A percentile compares a stretch with the other conserved stretches of the same genome.
phyloP scores from a whole-genome alignment of 2,888 invertebrate species.

The Hermodice carunculata region DNA sequence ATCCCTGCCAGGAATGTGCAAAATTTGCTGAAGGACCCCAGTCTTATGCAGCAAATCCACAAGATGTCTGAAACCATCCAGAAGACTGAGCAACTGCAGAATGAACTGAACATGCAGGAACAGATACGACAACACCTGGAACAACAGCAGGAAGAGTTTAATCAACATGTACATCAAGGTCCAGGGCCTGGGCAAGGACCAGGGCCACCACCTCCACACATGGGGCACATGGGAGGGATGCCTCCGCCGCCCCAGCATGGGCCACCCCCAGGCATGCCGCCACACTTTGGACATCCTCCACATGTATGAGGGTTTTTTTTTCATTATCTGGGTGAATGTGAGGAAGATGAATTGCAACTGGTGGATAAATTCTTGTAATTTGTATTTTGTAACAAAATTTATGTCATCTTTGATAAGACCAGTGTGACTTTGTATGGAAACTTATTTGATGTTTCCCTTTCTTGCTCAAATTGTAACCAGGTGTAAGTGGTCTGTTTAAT shows the following conservation, averaged over 20 bases:
- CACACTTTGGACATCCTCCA: too few relatives aligned
- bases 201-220: conserved; percentile 1
- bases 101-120: conserved; percentile 43
- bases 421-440: too few relatives aligned
- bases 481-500: too few relatives aligned
- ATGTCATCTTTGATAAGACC: too few relatives aligned
- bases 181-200: too few relatives aligned
- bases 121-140: conserved; percentile 26
- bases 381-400: too few relatives aligned
- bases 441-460: too few relatives aligned
- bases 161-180: conserved; percentile 44
- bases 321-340: background rate
- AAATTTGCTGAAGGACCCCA: conserved; percentile 83
- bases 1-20: conserved; percentile 41
- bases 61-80: conserved; percentile 70
- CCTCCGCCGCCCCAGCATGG: background rate
- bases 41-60: conserved; percentile 90
- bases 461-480: too few relatives aligned
- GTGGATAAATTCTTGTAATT: too few relatives aligned
- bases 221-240: background rate
- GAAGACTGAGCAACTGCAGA: conserved; percentile 57
- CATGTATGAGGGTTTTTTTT: background rate
- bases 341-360: background rate
- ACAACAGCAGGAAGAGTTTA: conserved; percentile 52
- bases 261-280: background rate